Base-by-base conservation (phyloP, 2,797 vertebrate species). In the Coreius guichenoti region DNA sequence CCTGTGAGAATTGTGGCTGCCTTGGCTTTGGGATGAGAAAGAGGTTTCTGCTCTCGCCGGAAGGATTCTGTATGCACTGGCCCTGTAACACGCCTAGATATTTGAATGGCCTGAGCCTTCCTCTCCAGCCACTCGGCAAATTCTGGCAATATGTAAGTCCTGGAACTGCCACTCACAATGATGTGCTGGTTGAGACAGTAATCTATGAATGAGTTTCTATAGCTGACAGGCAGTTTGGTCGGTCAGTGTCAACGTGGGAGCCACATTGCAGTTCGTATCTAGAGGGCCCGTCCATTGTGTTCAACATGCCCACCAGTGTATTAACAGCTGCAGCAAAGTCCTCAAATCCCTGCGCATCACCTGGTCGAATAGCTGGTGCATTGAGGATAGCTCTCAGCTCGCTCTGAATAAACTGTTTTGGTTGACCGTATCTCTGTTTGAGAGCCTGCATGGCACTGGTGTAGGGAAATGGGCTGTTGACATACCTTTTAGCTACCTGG, bases 181-280 rank as follows among this genome's bases (percentile, higher is more conserved):
- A n/a, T n/a, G n/a, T 73, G 36, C 23, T 78, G n/a, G 17, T 21
- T 54, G 21, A 87, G 29, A 13, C 86, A 84, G 47, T 87, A 39
- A 13, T 87, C 86, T 8, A 65, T 74, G 45, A 86, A 87, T 1
- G 19, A 31, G 54, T 84, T 84, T 61, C 65, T 70, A 21, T 56
- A 85, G 16, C 23, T 86, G 6, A 61, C 49, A 14, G 85, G 87
- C 19, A 88, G 51, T 39, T 88, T 88, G 23, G 14, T 43, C 14
- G 85, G 43, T 31, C 16, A 1, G 29, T 86, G 47, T 83, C 49
- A 23, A 83, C 51, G 14, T 86, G 85, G 4, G 63, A 88, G 2
- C 65, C 72, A 56, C 85, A 86, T 1, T 47, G 65, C 7, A 84
- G 72, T n/a, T n/a, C n/a, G n/a, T n/a, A n/a, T n/a, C n/a, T n/a